These are phyloP conservation scores for Hippocampus barbouri DNA, from an alignment of 2,113 vertebrate species.

Conservation along the genomic window DNA sequence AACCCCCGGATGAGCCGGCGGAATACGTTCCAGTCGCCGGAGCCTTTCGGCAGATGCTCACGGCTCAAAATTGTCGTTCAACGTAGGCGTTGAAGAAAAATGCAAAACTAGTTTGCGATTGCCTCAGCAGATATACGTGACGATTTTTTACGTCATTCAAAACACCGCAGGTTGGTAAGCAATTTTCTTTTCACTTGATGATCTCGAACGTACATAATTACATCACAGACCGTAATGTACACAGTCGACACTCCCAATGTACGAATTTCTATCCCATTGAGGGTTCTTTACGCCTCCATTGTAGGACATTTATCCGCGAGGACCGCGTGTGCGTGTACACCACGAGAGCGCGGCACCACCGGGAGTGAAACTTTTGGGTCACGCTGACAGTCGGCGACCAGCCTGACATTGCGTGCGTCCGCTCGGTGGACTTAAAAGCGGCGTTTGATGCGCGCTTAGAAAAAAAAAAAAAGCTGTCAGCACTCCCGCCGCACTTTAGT, in stretches of 20 bases:
- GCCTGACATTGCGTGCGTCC: slow-evolving; percentile 1
- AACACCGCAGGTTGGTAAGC: neutral
- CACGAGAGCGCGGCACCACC: neutral
- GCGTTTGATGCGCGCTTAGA: neutral
- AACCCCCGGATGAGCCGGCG: too few relatives aligned
- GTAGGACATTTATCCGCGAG: neutral
- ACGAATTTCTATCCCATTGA: too few relatives aligned
- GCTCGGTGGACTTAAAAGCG: neutral
- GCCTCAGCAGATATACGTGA: neutral
- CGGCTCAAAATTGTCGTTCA: too few relatives aligned
- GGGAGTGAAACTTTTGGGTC: neutral
- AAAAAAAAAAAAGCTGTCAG: slow-evolving; percentile 2
- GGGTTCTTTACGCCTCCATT: neutral
- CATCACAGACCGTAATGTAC: too few relatives aligned
- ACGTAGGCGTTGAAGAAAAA: too few relatives aligned
- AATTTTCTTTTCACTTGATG: neutral
- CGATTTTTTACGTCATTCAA: neutral
- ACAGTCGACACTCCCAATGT: too few relatives aligned
- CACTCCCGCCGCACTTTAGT: neutral
- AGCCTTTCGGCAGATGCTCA: too few relatives aligned
- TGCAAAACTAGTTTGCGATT: too few relatives aligned
- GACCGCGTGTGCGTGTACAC: neutral
- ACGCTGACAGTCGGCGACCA: neutral
- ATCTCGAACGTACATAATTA: too few relatives aligned
- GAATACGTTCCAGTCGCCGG: too few relatives aligned